Evolutionary conservation across 2,797 vertebrate species (phyloP).

Genomic region (Falco columbarius): DNA sequence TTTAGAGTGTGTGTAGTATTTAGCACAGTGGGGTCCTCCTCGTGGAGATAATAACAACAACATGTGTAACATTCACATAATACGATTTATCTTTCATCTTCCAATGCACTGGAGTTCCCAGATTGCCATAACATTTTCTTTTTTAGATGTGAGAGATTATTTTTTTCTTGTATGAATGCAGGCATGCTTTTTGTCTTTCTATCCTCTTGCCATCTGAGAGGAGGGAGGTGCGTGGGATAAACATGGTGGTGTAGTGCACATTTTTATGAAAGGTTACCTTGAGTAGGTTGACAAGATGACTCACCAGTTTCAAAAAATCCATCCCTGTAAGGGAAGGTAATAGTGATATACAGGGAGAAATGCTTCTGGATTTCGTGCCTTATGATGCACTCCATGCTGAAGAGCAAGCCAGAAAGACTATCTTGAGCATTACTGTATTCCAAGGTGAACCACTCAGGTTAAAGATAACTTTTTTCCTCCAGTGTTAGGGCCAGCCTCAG

Average conservation of each 20-base stretch:
- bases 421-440: constrained; percentile 48
- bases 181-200: neutral
- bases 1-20: neutral
- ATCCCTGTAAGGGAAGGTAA: neutral
- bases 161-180: neutral
- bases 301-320: constrained; percentile 24
- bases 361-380: neutral
- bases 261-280: neutral
- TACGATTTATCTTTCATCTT: constrained; percentile 34
- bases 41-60: constrained; percentile 52
- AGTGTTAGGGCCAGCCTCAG: constrained; percentile 16
- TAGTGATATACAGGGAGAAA: neutral
- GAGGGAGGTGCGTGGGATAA: neutral
- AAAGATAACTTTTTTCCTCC: neutral
- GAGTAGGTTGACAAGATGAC: neutral
- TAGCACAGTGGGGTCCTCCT: constrained; percentile 46
- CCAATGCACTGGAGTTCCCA: constrained; percentile 4
- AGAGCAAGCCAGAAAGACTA: constrained; percentile 25
- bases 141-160: neutral
- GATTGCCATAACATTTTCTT: neutral
- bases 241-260: neutral
- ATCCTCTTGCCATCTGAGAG: neutral
- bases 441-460: constrained; percentile 6
- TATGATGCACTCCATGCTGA: constrained; percentile 18
- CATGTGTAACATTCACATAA: constrained; percentile 26